Evolutionary conservation across 2,113 vertebrate species (phyloP).

Genomic region (Tretioscincus oriximinensis): DNA sequence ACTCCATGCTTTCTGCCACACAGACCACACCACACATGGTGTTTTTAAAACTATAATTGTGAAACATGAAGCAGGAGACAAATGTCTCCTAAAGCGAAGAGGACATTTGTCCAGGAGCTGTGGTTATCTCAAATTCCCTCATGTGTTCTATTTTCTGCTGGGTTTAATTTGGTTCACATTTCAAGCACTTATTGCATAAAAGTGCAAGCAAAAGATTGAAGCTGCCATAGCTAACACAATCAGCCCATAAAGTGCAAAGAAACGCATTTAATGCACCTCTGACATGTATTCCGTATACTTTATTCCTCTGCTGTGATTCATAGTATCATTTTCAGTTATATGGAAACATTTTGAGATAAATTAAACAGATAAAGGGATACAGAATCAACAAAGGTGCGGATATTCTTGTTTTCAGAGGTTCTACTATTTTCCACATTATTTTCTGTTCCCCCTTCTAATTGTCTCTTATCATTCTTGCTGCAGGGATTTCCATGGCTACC

Average conservation of each 20-base stretch:
- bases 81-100: not conserved
- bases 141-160: no score
- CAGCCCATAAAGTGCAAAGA: not conserved
- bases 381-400: not conserved
- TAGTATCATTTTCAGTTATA: not conserved
- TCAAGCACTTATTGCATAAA: not conserved
- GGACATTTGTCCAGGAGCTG: not conserved
- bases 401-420: no score
- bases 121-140: not conserved
- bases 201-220: not conserved
- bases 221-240: not conserved
- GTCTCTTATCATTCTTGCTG: not conserved
- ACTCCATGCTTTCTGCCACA: not conserved
- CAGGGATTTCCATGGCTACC: not conserved
- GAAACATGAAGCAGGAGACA: not conserved
- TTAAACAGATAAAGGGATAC: not conserved
- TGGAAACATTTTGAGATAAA: not conserved
- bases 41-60: not conserved
- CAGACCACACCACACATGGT: not conserved
- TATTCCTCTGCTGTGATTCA: not conserved
- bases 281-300: not conserved
- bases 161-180: not conserved
- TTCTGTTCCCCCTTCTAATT: not conserved
- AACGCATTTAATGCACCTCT: not conserved
- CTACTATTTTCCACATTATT: not conserved